phyloP scores from a whole-genome alignment of 1,140 invertebrate species.

The Procambarus clarkii region DNA sequence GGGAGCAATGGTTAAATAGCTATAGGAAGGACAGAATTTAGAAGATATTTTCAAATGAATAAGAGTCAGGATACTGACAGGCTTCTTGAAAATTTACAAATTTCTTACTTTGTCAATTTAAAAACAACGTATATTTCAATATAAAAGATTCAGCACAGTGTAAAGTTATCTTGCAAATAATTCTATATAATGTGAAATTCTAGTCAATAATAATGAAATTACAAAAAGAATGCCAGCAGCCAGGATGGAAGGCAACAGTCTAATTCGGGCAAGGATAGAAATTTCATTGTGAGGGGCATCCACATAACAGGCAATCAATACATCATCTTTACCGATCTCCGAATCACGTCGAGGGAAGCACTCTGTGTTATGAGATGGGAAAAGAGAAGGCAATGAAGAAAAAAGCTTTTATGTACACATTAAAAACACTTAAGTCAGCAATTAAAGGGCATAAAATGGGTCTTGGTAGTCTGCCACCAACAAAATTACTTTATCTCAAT shows the following conservation, averaged over 20 bases:
- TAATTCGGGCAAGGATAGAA: constrained; percentile 7
- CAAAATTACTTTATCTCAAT: neutral
- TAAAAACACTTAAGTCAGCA: constrained; percentile 41
- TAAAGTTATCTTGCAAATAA: too few relatives aligned
- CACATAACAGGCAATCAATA: constrained; percentile 63
- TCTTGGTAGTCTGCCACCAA: neutral
- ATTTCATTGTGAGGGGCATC: constrained; percentile 38
- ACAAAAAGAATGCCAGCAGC: neutral
- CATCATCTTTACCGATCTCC: constrained; percentile 71
- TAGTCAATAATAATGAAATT: neutral
- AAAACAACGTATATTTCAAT: neutral
- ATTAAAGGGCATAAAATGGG: constrained; percentile 28
- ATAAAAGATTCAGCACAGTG: too few relatives aligned
- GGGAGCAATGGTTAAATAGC: constrained; percentile 11
- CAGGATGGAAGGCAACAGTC: neutral
- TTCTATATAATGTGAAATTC: neutral
- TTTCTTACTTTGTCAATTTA: neutral
- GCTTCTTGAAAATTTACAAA: neutral
- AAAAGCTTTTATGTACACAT: constrained; percentile 35
- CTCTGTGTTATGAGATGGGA: constrained; percentile 69
- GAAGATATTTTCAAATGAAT: neutral
- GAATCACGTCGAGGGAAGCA: constrained; percentile 72
- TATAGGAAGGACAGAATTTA: neutral
- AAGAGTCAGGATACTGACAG: neutral
- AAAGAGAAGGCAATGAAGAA: constrained; percentile 41